Percentiles rank a stretch among this genome's conserved stretches.
Evolutionary conservation across 2,113 vertebrate genomes (phyloP).

Genomic region (Craseonycteris thonglongyai): DNA sequence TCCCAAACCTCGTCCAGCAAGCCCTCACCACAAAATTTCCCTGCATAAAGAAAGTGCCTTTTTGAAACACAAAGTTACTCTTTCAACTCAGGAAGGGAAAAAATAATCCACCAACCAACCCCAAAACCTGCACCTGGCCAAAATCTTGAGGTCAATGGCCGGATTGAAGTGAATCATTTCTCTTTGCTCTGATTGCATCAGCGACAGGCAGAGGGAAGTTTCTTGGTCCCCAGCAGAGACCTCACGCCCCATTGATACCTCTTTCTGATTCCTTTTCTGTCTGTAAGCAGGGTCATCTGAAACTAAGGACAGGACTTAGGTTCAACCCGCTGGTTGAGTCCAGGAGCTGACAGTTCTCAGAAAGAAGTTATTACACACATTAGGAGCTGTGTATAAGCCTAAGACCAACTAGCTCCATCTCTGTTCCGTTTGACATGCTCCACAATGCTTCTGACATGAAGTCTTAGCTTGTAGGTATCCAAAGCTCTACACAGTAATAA

Average conservation of each 20-base stretch:
- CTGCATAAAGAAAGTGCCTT: slow-evolving; percentile 42
- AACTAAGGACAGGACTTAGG: background rate
- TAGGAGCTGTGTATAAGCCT: background rate
- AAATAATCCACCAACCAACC: slow-evolving; percentile 34
- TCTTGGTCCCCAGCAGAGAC: background rate
- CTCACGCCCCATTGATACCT: background rate
- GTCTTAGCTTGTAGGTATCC: background rate
- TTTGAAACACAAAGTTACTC: slow-evolving; percentile 62
- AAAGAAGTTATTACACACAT: background rate
- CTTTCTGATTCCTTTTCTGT: background rate
- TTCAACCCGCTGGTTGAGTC: background rate
- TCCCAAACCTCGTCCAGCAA: background rate
- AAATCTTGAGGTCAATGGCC: slow-evolving; percentile 23
- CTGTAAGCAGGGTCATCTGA: background rate
- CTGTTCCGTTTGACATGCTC: background rate
- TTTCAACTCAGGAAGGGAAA: slow-evolving; percentile 57
- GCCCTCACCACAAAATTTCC: slow-evolving; percentile 32
- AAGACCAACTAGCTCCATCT: background rate
- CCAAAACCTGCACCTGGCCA: slow-evolving; percentile 51
- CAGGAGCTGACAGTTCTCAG: background rate
- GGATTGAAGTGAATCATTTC: slow-evolving; percentile 47
- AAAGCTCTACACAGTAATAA: background rate
- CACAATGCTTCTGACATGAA: background rate
- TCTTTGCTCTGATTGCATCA: slow-evolving; percentile 50
- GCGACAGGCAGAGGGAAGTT: background rate